Evolutionary conservation across 2,888 invertebrate species (phyloP), one percentile per base, ranked within the genome.

Genomic region (Zeuzera pyrina): DNA sequence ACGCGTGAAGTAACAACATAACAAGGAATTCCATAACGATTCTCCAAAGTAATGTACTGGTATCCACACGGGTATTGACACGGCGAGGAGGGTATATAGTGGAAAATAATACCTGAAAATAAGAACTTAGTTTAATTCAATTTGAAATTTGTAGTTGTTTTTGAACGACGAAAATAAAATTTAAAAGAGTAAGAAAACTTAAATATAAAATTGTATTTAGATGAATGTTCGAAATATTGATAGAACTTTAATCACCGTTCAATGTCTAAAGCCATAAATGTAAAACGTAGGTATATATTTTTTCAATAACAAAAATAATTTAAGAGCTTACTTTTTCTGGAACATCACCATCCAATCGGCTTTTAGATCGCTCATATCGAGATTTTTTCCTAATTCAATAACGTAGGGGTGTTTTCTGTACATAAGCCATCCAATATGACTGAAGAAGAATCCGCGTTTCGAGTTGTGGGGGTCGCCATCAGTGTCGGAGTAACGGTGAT

Each of bases 341-440:
- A 90, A 88, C 86, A 87, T 88, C 12, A 92, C 86, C 41, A 92
- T 77, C 43, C 86, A 86, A 55, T 95, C 93, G 1, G 85, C 84
- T 45, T 87, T 77, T 35, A 94, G 61, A 55, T 95, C 94, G n/a
- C 88, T 87, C 81, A 94, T 77, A 53, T 94, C 92, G 16, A 94
- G 86, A 14, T 76, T 83, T 35, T 47, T 88, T 13, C 87, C 92
- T 43, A 90, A 88, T 36, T 85, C 78, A 15, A 85, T 87, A 19
- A 92, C 91, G 39, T 88, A 86, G 0, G 92, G 93, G 57, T 95
- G 94, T 60, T 94, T 94, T 43, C 85, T 87, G 38, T 78, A 74
- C 86, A 94, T 86, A 12, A 95, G 72, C 95, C 95, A 96, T 3
- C 95, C 95, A 31, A 95, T 87, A 61, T 95, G 95, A 2, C 91